phyloP scores from a whole-genome alignment of 2,113 vertebrate genomes.

The Eira barbara region DNA sequence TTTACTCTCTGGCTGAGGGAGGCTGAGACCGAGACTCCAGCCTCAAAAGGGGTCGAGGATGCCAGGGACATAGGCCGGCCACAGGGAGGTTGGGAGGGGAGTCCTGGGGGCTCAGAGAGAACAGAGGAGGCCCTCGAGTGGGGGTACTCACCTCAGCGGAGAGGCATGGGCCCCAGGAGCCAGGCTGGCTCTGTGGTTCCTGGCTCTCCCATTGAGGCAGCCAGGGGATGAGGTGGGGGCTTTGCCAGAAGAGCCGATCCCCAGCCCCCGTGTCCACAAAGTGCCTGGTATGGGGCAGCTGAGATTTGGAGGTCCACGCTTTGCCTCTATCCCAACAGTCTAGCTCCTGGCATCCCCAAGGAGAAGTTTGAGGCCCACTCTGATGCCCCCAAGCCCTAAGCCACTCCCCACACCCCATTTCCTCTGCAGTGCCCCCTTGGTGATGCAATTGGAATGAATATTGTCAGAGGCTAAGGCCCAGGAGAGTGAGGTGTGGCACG shows the following conservation, averaged over 20 bases:
- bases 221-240: rapidly evolving
- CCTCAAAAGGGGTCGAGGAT: background rate
- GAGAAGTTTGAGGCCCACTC: background rate
- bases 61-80: background rate
- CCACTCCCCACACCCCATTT: too few species aligned
- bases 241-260: background rate
- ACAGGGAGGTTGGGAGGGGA: background rate
- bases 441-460: background rate
- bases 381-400: background rate
- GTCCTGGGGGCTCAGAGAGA: background rate
- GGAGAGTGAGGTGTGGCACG: background rate
- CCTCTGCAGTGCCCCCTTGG: background rate
- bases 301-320: background rate
- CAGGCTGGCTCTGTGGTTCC: background rate
- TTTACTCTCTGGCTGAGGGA: background rate
- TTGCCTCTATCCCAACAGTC: background rate
- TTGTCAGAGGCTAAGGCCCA: background rate
- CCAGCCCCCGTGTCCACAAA: background rate
- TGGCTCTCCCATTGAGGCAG: background rate
- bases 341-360: background rate
- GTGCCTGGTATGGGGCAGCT: background rate
- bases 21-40: background rate
- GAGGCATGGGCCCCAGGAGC: background rate
- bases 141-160: rapidly evolving
- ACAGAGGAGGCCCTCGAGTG: background rate